Percentiles rank a stretch among this genome's conserved stretches.
These are phyloP conservation scores for Acleris cristana DNA, from an alignment of 2,888 invertebrate genomes.

Conservation along the genomic window DNA sequence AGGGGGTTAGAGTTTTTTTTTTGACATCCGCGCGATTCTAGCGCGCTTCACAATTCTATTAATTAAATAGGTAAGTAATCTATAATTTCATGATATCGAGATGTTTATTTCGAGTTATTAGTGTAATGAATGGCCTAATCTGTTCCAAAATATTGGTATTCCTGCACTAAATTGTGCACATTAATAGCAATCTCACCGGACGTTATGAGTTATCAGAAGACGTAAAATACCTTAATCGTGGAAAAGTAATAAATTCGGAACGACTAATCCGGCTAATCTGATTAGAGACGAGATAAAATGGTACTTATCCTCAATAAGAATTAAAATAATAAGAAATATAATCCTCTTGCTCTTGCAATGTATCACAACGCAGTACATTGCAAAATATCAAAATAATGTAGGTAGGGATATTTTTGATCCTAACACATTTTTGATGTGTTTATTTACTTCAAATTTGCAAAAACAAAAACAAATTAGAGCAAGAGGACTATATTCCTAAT, in stretches of 20 bases:
- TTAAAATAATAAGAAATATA: not conserved
- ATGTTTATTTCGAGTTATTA: too few relatives aligned
- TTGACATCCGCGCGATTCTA: too few relatives aligned
- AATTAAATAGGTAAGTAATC: too few relatives aligned
- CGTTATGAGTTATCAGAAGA: conserved; percentile 9
- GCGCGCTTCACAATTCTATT: too few relatives aligned
- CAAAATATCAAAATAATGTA: too few relatives aligned
- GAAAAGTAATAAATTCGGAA: not conserved
- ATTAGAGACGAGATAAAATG: not conserved
- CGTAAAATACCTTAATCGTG: conserved; percentile 18
- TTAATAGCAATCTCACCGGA: conserved; percentile 10
- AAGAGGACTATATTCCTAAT: not conserved
- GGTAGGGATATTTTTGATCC: too few relatives aligned
- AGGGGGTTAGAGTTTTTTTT: too few relatives aligned
- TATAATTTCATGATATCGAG: too few relatives aligned
- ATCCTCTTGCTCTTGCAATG: not conserved
- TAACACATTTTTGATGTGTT: too few relatives aligned
- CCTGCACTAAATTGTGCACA: not conserved
- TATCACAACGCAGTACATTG: too few relatives aligned
- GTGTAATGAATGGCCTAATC: too few relatives aligned
- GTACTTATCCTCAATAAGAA: not conserved
- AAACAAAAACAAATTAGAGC: not conserved
- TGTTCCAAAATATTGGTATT: not conserved
- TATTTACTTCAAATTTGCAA: too few relatives aligned
- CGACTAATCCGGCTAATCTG: not conserved